A percentile compares a stretch with the other conserved stretches of the same genome.
These are phyloP conservation scores for Sitophilus oryzae DNA, from an alignment of 1,140 invertebrate genomes.

Conservation along the genomic window DNA sequence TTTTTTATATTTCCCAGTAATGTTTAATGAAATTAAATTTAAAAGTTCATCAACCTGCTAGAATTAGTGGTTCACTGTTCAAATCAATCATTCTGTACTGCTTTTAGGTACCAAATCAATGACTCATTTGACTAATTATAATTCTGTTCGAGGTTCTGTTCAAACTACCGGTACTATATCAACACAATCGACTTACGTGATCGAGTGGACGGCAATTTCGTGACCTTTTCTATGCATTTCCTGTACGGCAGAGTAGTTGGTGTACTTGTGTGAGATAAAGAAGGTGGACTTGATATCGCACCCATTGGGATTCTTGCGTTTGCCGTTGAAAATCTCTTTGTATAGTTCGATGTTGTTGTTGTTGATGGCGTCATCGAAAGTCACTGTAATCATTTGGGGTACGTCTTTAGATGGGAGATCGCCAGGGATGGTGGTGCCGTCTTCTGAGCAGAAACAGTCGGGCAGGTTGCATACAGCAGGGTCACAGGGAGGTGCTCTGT, in stretches of 20 bases:
- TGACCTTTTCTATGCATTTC: constrained; percentile 92
- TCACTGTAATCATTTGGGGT: constrained; percentile 95
- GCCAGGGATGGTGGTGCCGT: constrained; percentile 79
- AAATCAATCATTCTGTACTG: too few relatives aligned
- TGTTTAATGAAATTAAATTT: too few relatives aligned
- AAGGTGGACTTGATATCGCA: constrained; percentile 96
- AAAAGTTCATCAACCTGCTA: too few relatives aligned
- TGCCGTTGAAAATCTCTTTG: constrained; percentile 88
- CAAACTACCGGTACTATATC: constrained; percentile 1
- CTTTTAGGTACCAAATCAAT: too few relatives aligned
- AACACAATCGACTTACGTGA: constrained; percentile 68
- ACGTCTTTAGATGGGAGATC: constrained; percentile 74
- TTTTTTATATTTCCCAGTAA: too few relatives aligned
- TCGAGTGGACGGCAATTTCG: constrained; percentile 95
- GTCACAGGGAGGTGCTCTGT: constrained; percentile 86
- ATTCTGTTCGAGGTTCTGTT: too few relatives aligned
- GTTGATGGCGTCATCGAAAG: constrained; percentile 94
- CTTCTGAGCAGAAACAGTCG: constrained; percentile 94
- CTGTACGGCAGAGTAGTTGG: constrained; percentile 93
- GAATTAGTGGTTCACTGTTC: too few relatives aligned
- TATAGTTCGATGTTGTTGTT: constrained; percentile 95
- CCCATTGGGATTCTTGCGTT: constrained; percentile 91
- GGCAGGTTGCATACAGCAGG: constrained; percentile 82
- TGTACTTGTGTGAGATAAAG: constrained; percentile 98
- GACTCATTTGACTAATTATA: too few relatives aligned